Evolutionary conservation across 2,113 vertebrate species (phyloP).

Genomic region (Gambusia affinis): DNA sequence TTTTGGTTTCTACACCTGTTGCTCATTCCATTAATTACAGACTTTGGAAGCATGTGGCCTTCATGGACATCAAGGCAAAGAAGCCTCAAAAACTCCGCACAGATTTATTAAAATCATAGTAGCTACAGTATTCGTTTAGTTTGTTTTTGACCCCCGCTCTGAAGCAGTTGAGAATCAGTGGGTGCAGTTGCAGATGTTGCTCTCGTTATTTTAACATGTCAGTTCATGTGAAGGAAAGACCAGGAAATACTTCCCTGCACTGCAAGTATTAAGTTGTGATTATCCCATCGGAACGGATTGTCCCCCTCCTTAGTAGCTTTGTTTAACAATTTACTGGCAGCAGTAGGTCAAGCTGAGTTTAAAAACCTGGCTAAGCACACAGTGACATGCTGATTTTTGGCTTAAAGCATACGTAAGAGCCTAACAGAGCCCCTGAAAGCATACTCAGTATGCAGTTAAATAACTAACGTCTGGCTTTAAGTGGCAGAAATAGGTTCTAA

Average conservation of each 20-base stretch:
- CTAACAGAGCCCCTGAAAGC: not conserved
- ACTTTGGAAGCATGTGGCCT: not conserved
- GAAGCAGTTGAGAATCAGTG: not conserved
- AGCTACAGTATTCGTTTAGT: too few relatives aligned
- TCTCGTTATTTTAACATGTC: not conserved
- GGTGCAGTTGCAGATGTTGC: slow-evolving; percentile 1
- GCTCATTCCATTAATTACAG: not conserved
- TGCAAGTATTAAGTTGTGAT: slow-evolving; percentile 5
- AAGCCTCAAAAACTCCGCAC: not conserved
- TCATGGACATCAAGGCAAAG: not conserved
- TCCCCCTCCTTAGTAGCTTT: slow-evolving; percentile 9
- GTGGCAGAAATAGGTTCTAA: not conserved
- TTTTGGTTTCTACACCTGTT: not conserved
- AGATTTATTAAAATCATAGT: not conserved
- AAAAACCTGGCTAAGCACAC: not conserved
- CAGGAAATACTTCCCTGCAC: not conserved
- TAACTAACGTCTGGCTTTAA: not conserved
- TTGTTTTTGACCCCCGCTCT: not conserved
- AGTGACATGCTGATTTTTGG: slow-evolving; percentile 6
- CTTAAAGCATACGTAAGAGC: not conserved
- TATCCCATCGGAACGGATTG: slow-evolving; percentile 7
- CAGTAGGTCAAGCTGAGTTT: not conserved
- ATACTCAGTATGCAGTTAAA: not conserved
- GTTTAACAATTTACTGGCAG: slow-evolving; percentile 15
- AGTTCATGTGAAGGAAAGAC: not conserved